Conservation (phyloP, 2,888 invertebrate genomes). For the Pecten maximus region DNA sequence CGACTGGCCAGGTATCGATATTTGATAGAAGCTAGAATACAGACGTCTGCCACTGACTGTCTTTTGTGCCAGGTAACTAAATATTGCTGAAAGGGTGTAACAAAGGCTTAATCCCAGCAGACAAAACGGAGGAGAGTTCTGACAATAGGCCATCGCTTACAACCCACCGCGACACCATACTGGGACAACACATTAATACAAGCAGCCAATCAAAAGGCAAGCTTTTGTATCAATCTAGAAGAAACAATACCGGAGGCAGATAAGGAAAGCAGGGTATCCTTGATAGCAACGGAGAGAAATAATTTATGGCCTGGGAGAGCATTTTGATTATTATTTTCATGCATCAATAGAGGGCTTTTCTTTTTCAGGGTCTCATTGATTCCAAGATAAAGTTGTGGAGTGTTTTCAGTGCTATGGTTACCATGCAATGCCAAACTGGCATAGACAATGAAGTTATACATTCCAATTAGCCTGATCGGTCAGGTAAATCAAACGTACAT, state of each 20-base stretch:
- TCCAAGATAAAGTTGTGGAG: not conserved
- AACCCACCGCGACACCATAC: conserved; percentile 27
- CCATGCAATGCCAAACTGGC: not conserved
- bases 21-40: conserved; percentile 10
- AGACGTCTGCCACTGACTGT: not conserved
- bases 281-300: not conserved
- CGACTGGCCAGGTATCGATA: not conserved
- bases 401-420: conserved; percentile 16
- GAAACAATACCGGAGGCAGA: not conserved
- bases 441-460: conserved; percentile 43
- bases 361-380: conserved; percentile 16
- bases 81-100: conserved; percentile 15
- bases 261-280: conserved; percentile 9
- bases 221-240: conserved; percentile 13
- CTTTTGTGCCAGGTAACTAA: conserved; percentile 18
- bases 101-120: conserved; percentile 18
- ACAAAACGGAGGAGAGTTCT: not conserved
- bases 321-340: conserved; percentile 25
- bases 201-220: not conserved
- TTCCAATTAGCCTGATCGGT: conserved; percentile 53
- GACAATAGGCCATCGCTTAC: conserved; percentile 14
- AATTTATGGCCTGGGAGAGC: conserved; percentile 13
- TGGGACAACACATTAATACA: conserved; percentile 29
- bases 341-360: conserved; percentile 7
- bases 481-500: conserved; percentile 36